A percentile compares a stretch with the other conserved stretches of the same genome.
Conservation (phyloP, 1,140 invertebrate species). For the Rhagoletis pomonella region DNA sequence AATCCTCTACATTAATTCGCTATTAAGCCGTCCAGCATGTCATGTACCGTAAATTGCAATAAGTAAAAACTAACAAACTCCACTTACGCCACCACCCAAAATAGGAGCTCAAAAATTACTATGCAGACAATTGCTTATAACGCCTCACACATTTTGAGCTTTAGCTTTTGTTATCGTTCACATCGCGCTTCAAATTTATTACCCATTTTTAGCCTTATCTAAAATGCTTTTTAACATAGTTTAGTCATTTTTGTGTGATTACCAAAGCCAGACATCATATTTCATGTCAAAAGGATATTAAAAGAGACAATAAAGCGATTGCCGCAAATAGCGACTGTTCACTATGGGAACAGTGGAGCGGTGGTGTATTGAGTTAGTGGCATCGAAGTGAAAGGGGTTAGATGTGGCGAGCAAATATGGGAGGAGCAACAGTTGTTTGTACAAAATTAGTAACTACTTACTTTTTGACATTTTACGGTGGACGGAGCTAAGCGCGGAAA, state of each 20-base stretch:
- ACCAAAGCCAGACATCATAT: conserved; percentile 49
- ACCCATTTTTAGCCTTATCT: conserved; percentile 45
- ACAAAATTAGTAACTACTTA: conserved; percentile 28
- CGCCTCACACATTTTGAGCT: neutral
- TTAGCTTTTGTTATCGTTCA: conserved; percentile 2
- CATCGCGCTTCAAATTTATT: conserved; percentile 49
- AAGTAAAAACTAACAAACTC: conserved; percentile 20
- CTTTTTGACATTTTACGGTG: conserved; percentile 19
- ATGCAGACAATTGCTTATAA: neutral
- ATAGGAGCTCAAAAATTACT: neutral
- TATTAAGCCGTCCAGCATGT: conserved; percentile 26
- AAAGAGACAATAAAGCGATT: conserved; percentile 51
- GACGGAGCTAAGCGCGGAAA: conserved; percentile 5
- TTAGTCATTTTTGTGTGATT: conserved; percentile 44
- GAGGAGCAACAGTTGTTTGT: conserved; percentile 39
- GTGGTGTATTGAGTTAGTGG: neutral
- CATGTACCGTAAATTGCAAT: neutral
- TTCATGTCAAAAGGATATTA: conserved; percentile 50
- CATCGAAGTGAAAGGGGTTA: neutral
- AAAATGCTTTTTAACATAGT: conserved; percentile 53
- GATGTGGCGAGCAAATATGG: neutral
- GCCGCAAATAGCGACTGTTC: neutral
- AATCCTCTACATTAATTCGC: conserved; percentile 15
- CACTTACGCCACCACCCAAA: neutral
- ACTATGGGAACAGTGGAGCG: neutral